Conservation (phyloP, 2,113 vertebrate species). For the Casuarius casuarius region DNA sequence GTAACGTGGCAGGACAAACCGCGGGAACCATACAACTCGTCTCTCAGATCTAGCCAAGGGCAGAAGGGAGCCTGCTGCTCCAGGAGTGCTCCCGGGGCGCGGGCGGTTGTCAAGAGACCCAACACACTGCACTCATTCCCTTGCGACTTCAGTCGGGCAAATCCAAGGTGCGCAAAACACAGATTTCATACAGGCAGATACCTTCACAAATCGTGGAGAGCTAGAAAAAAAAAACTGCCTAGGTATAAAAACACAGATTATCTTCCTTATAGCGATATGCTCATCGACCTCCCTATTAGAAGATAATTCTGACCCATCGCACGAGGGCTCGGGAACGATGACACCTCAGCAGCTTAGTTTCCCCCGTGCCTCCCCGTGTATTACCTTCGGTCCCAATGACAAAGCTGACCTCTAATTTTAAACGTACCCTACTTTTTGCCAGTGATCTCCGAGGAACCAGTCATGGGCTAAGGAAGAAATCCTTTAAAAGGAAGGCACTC, state of each 20-base stretch:
- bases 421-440: neutral
- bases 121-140: neutral
- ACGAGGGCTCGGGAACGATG: neutral
- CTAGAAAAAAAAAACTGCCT: neutral
- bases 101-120: neutral
- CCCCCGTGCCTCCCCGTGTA: neutral
- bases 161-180: neutral
- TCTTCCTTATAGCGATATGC: neutral
- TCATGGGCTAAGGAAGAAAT: neutral
- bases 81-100: accelerated
- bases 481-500: neutral
- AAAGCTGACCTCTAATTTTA: neutral
- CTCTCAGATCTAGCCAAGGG: accelerated
- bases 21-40: neutral
- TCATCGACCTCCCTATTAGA: neutral
- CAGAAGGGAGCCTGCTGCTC: neutral
- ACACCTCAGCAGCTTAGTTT: neutral
- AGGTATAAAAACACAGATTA: neutral
- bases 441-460: neutral
- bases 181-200: neutral
- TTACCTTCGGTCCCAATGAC: accelerated
- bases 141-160: accelerated
- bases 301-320: neutral
- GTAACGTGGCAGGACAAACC: neutral
- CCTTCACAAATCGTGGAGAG: neutral